Evolutionary conservation across 1,140 invertebrate species (phyloP).

Genomic region (Panagrolaimus sp.): DNA sequence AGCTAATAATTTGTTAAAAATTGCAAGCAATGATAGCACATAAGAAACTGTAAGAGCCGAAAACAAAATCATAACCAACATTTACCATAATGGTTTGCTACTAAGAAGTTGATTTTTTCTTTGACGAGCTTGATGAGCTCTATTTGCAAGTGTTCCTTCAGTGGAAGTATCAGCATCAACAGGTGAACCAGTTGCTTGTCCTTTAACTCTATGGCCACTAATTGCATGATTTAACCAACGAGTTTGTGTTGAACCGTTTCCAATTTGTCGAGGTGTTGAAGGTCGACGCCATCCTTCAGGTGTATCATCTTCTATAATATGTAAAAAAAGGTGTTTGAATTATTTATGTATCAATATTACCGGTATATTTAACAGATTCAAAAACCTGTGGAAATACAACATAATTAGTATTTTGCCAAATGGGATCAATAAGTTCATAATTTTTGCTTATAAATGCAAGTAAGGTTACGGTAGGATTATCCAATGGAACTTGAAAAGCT

Average conservation of each 20-base stretch:
- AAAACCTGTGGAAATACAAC: conserved; percentile 52
- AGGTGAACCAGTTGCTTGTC: conserved; percentile 27
- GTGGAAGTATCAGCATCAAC: conserved; percentile 35
- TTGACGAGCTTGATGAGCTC: conserved; percentile 39
- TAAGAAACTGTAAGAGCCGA: no score
- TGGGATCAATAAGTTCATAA: conserved; percentile 35
- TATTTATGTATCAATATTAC: no score
- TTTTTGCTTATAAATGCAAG: conserved; percentile 43
- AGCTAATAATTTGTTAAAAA: no score
- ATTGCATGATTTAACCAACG: conserved; percentile 44
- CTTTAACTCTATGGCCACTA: conserved; percentile 35
- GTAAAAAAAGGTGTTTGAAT: no score
- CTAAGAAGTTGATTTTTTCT: conserved; percentile 46
- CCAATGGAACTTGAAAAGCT: conserved; percentile 37
- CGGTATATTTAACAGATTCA: conserved; percentile 24
- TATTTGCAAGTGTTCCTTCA: conserved; percentile 37
- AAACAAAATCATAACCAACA: background rate
- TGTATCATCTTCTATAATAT: conserved; percentile 32
- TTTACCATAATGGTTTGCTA: conserved; percentile 61
- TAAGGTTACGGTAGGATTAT: conserved; percentile 47
- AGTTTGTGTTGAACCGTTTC: conserved; percentile 26
- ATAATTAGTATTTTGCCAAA: conserved; percentile 55
- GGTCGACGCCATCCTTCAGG: conserved; percentile 51
- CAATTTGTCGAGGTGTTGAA: conserved; percentile 40
- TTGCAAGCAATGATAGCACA: no score